Evolutionary conservation across 2,888 invertebrate species (phyloP).

Genomic region (Idaea straminata): DNA sequence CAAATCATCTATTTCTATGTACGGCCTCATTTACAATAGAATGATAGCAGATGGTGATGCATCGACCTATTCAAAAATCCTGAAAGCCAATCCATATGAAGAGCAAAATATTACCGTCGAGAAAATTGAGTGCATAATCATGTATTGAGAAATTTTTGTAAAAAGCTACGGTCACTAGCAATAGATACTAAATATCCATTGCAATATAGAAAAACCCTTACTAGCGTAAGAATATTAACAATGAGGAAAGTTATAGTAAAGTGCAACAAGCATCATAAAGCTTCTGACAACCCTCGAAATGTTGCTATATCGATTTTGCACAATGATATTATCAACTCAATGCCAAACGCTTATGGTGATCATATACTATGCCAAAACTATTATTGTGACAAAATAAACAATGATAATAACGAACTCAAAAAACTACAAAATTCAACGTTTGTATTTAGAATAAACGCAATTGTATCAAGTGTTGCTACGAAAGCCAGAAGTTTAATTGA

Average conservation of each 20-base stretch:
- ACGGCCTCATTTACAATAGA: slow-evolving; percentile 35
- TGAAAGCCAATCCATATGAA: slow-evolving; percentile 22
- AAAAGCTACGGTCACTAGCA: slow-evolving; percentile 10
- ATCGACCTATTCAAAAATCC: slow-evolving; percentile 32
- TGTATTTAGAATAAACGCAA: slow-evolving; percentile 15
- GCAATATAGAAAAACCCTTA: slow-evolving; percentile 15
- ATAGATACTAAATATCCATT: slow-evolving; percentile 23
- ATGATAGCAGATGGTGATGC: slow-evolving; percentile 49
- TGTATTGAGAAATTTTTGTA: slow-evolving; percentile 27
- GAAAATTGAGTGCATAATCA: slow-evolving; percentile 34
- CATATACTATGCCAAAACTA: slow-evolving; percentile 27
- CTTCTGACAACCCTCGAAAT: slow-evolving; percentile 1
- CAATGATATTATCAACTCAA: slow-evolving; percentile 19
- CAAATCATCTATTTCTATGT: slow-evolving; percentile 24
- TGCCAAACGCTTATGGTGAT: slow-evolving; percentile 35
- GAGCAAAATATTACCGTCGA: slow-evolving; percentile 19
- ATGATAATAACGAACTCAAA: neutral
- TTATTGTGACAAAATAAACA: slow-evolving; percentile 5
- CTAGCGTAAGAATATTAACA: slow-evolving; percentile 18
- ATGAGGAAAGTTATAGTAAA: slow-evolving; percentile 17
- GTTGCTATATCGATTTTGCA: slow-evolving; percentile 6
- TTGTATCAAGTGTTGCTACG: slow-evolving; percentile 11
- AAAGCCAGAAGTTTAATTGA: slow-evolving; percentile 24
- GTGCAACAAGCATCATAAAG: slow-evolving; percentile 10
- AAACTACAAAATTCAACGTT: slow-evolving; percentile 18